Conservation (phyloP, 2,888 invertebrate genomes). For the Drosophila mayaguana region DNA sequence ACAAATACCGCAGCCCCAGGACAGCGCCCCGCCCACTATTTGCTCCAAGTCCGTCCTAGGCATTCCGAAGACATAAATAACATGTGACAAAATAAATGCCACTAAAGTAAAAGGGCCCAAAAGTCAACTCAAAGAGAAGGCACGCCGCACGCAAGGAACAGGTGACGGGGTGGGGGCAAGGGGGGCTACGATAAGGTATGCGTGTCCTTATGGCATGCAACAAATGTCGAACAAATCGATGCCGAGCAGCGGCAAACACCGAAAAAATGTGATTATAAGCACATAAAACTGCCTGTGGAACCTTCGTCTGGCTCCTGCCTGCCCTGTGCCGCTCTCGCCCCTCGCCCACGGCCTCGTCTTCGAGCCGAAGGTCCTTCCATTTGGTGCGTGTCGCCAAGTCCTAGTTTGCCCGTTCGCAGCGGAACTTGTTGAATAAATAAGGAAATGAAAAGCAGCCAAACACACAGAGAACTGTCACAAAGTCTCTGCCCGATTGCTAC, state of each 20-base stretch:
- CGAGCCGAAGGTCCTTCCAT: conserved; percentile 14
- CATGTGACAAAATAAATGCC: conserved; percentile 75
- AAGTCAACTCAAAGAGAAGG: conserved; percentile 44
- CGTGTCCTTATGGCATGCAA: conserved; percentile 68
- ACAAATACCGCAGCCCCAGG: too few relatives aligned
- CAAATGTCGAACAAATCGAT: conserved; percentile 76
- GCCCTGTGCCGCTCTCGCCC: not conserved
- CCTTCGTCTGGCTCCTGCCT: not conserved
- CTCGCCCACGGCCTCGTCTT: not conserved
- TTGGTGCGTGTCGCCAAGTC: conserved; percentile 53
- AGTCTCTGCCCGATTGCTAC: conserved; percentile 63
- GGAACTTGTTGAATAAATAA: conserved; percentile 78
- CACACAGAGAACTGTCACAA: conserved; percentile 58
- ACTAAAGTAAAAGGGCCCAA: conserved; percentile 57
- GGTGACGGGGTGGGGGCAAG: not conserved
- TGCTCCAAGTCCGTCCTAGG: conserved; percentile 21
- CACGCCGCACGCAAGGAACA: conserved; percentile 5
- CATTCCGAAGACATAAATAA: conserved; percentile 59
- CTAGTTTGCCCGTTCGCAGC: conserved; percentile 28
- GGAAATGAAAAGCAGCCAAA: conserved; percentile 66
- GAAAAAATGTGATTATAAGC: conserved; percentile 70
- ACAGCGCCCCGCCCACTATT: not conserved
- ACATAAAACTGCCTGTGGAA: conserved; percentile 59
- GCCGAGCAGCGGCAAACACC: conserved; percentile 36
- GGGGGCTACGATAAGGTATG: not conserved